Percentiles rank a stretch among this genome's conserved stretches.
Conservation (phyloP, 2,888 invertebrate species). For the Xylophagus ater region DNA sequence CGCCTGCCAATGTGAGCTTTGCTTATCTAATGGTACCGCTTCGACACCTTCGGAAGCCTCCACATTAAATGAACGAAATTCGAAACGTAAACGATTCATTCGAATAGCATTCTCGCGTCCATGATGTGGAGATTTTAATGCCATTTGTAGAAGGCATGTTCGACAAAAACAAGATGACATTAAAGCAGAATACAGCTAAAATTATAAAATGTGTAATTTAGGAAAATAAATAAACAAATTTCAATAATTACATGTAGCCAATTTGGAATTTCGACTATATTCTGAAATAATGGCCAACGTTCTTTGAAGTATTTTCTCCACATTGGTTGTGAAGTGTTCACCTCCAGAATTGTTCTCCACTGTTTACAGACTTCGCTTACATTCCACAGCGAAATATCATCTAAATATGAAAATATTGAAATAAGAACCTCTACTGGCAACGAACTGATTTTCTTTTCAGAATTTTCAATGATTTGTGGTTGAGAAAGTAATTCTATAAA, state of each 20-base stretch:
- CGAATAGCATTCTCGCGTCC: slow-evolving; percentile 73
- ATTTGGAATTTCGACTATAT: slow-evolving; percentile 57
- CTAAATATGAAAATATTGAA: slow-evolving; percentile 77
- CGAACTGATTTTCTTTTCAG: slow-evolving; percentile 24
- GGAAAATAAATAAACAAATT: not conserved
- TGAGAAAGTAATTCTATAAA: slow-evolving; percentile 32
- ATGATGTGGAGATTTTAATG: slow-evolving; percentile 53
- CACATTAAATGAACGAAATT: slow-evolving; percentile 44
- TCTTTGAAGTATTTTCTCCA: slow-evolving; percentile 69
- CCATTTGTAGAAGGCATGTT: slow-evolving; percentile 78
- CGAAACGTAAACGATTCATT: slow-evolving; percentile 64
- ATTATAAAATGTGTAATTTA: slow-evolving; percentile 6
- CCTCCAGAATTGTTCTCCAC: slow-evolving; percentile 71
- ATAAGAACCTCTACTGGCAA: slow-evolving; percentile 56
- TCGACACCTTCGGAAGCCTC: slow-evolving; percentile 39
- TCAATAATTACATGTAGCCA: slow-evolving; percentile 58
- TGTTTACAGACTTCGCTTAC: slow-evolving; percentile 76
- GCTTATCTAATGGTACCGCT: slow-evolving; percentile 37
- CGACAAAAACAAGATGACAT: slow-evolving; percentile 77
- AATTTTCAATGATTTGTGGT: slow-evolving; percentile 21
- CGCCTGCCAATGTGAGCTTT: slow-evolving; percentile 75
- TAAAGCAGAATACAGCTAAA: slow-evolving; percentile 52
- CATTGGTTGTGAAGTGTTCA: slow-evolving; percentile 62
- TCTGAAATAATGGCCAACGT: slow-evolving; percentile 78
- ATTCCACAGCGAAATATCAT: slow-evolving; percentile 84